Base-by-base conservation (phyloP, 1,140 invertebrate genomes). In the Brachionus angularis region DNA sequence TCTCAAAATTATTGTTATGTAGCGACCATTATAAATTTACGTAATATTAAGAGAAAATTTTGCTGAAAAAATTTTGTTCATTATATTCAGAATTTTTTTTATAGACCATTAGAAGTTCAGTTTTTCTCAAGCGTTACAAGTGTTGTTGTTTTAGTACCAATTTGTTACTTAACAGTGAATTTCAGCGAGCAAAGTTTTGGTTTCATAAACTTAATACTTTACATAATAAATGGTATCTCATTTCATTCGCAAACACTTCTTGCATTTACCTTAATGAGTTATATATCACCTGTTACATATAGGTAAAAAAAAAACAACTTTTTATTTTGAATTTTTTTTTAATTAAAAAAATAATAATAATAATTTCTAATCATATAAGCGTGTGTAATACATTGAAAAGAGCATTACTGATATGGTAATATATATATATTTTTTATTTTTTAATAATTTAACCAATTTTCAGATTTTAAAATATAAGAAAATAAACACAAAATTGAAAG, bases 211-310 rank as follows among this genome's bases (percentile, higher is more conserved):
- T 78, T 89, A 5, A 77, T 84, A 31, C 85, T 85, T 39, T 87
- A 88, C 76, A 77, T 89, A 27, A 77, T 91, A 1, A 90, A 90
- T 81, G 89, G 89, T 62, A 76, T 90, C 5, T 90, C 89, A 78
- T 91, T 91, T 79, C 90, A 91, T 79, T 89, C 89, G 77, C 90
- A 91, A 86, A 90, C 88, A 79, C 89, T 91, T 75, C 88, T 88
- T 64, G 89, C 89, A 8, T 91, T 91, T 81, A 88, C 89, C 49
- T 84, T 91, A 53, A 89, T 91, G 87, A 88, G 88, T 76, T 90
- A 89, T 76, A 89, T 91, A 77, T 89, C 87, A 81, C 89, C 89
- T 39, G 88, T 91, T 12, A 91, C 89, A 34, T 89, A 91, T 76
- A 91, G 89, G 89, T 91, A 82, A 79, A 74, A n/a, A 16, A 29